Evolutionary conservation across 2,113 vertebrate genomes (phyloP).

Genomic region (Hystrix brachyura): DNA sequence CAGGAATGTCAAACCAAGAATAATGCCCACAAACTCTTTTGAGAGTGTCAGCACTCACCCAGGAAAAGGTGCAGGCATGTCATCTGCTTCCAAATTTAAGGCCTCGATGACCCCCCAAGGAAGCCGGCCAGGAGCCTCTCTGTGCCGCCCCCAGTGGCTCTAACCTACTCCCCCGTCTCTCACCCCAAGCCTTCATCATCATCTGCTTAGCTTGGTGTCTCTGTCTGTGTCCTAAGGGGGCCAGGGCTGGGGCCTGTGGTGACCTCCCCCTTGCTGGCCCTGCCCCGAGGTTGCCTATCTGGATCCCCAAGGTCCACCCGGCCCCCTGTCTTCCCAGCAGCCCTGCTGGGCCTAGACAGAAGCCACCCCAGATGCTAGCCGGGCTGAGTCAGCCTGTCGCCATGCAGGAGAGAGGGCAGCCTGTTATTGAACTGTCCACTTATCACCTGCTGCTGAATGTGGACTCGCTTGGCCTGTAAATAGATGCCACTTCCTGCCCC

Average conservation of each 20-base stretch:
- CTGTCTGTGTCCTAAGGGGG: background rate
- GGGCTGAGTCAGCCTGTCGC: background rate
- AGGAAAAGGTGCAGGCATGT: accelerated
- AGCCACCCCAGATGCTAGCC: background rate
- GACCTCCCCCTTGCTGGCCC: background rate
- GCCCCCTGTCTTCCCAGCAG: background rate
- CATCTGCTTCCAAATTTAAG: background rate
- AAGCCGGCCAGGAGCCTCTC: background rate
- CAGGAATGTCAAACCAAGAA: background rate
- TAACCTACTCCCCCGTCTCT: background rate
- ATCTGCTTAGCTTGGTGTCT: background rate
- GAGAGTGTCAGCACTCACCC: background rate
- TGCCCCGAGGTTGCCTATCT: background rate
- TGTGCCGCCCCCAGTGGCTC: background rate
- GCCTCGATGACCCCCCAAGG: background rate
- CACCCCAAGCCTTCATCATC: accelerated
- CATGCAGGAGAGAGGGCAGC: background rate
- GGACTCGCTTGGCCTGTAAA: constrained; percentile 32
- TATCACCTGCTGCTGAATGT: constrained; percentile 17
- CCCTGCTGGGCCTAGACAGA: background rate
- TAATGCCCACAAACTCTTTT: too few relatives aligned
- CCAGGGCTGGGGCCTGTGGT: accelerated
- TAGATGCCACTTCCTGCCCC: constrained; percentile 65
- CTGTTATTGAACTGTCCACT: background rate
- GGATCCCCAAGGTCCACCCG: background rate